Conservation (phyloP, 2,888 invertebrate species). For the Lomographa bimaculata region DNA sequence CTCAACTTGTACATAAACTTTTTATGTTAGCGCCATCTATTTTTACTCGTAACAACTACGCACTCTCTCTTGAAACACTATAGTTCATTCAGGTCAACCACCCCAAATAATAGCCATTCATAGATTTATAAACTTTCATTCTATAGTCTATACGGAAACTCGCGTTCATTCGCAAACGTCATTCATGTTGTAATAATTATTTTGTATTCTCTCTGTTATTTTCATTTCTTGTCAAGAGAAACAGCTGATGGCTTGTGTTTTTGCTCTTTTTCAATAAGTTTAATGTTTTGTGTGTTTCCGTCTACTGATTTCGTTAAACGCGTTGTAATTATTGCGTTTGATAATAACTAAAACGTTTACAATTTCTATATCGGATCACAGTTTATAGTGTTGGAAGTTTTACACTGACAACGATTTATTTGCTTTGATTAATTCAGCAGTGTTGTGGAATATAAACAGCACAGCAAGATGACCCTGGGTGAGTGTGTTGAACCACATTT, state of each 20-base stretch:
- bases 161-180: constrained; percentile 3
- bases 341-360: too few relatives aligned
- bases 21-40: constrained; percentile 1
- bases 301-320: too few relatives aligned
- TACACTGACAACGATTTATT: constrained; percentile 12
- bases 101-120: constrained; percentile 5
- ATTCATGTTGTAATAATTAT: too few relatives aligned
- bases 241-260: constrained; percentile 36
- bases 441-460: constrained; percentile 13
- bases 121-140: neutral
- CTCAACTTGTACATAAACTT: too few relatives aligned
- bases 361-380: too few relatives aligned
- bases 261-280: constrained; percentile 1
- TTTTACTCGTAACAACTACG: neutral
- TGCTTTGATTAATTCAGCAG: constrained; percentile 12
- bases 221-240: constrained; percentile 29
- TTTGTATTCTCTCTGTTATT: constrained; percentile 6
- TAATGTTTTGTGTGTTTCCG: constrained; percentile 1
- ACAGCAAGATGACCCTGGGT: constrained; percentile 40
- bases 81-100: constrained; percentile 13
- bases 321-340: too few relatives aligned
- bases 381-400: constrained; percentile 4
- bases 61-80: neutral
- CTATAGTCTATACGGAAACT: constrained; percentile 1
- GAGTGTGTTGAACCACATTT: constrained; percentile 28